Conservation (phyloP, 2,888 invertebrate genomes). For the Psylliodes chrysocephalus region DNA sequence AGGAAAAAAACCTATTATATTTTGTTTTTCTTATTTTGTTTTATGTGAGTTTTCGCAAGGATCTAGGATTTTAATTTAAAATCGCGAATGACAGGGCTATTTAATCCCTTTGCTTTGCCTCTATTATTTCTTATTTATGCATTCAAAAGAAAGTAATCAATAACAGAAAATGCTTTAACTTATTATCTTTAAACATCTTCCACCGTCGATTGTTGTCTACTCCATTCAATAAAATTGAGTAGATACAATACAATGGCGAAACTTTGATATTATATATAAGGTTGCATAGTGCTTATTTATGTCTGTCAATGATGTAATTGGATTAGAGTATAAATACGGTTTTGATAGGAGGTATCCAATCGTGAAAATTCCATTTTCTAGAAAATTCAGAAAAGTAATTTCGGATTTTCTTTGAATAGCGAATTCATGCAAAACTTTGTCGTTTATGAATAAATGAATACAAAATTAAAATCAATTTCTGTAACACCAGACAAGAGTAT, state of each 20-base stretch:
- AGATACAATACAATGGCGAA: neutral
- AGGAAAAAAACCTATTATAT: constrained; percentile 36
- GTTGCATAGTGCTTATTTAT: neutral
- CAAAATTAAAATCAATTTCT: neutral
- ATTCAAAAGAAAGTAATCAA: too few species aligned
- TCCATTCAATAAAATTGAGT: too few species aligned
- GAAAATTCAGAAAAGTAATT: too few species aligned
- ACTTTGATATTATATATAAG: neutral
- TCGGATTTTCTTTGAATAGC: neutral
- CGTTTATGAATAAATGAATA: constrained; percentile 5
- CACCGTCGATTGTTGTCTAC: too few species aligned
- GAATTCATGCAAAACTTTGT: neutral
- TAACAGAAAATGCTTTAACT: too few species aligned
- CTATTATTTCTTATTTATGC: too few species aligned
- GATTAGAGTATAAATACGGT: neutral
- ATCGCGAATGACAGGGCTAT: too few species aligned
- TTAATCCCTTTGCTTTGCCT: too few species aligned
- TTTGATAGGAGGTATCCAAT: neutral
- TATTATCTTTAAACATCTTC: too few species aligned
- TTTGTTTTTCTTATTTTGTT: too few species aligned
- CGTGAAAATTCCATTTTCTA: neutral
- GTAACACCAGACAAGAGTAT: neutral
- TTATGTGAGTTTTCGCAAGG: too few species aligned
- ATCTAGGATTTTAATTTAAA: too few species aligned
- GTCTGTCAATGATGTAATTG: neutral